Conservation (phyloP, 2,888 invertebrate genomes). For the Phengaris alcon region DNA sequence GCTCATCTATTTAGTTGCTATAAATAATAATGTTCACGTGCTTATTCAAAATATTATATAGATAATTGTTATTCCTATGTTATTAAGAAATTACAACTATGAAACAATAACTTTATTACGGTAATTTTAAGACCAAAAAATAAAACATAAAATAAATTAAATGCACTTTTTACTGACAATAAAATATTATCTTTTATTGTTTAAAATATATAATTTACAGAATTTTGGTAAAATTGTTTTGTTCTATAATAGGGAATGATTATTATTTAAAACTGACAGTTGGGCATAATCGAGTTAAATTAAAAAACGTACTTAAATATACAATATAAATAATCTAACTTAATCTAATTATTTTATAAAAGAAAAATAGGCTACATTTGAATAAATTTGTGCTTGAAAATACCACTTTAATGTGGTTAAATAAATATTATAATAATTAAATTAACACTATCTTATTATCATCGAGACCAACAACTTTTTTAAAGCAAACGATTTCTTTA, state of each 20-base stretch:
- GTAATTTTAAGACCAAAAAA: constrained; percentile 7
- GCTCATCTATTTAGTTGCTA: too few species aligned
- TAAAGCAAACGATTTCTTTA: not conserved
- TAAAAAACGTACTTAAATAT: not conserved
- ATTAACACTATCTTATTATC: not conserved
- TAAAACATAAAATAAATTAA: not conserved
- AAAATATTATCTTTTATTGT: not conserved
- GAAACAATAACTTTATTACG: not conserved
- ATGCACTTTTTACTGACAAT: not conserved
- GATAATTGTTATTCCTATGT: too few species aligned
- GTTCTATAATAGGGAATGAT: not conserved
- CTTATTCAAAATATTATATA: too few species aligned
- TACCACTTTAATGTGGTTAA: not conserved
- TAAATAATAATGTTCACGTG: too few species aligned
- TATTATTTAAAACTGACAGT: not conserved
- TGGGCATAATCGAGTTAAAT: not conserved
- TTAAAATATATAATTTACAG: not conserved
- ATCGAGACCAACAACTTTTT: constrained; percentile 17
- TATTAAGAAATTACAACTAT: not conserved
- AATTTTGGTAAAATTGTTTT: too few species aligned
- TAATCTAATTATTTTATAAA: not conserved
- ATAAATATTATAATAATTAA: constrained; percentile 17
- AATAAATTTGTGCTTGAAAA: not conserved
- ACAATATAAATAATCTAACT: not conserved
- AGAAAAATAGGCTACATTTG: not conserved